Conservation (phyloP, 2,797 vertebrate species). For the Poecilia velifera region DNA sequence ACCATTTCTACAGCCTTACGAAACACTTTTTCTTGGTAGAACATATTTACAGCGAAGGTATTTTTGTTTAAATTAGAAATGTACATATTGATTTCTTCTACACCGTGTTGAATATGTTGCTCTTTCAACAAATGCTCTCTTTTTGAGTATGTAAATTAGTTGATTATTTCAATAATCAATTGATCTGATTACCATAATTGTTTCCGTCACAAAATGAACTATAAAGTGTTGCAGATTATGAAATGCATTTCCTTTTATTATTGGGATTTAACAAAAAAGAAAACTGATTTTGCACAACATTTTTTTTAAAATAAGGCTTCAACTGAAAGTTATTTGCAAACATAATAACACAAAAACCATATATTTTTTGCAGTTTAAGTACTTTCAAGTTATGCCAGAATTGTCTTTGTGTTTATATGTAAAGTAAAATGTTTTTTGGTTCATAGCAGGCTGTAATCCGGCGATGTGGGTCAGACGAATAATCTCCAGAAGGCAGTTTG, state of each 20-base stretch:
- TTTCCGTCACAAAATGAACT: not conserved
- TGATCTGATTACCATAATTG: too few relatives aligned
- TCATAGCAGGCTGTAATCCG: slow-evolving; percentile 47
- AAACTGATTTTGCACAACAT: not conserved
- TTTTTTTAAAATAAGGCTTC: not conserved
- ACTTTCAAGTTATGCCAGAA: not conserved
- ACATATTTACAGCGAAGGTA: not conserved
- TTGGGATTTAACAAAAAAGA: not conserved
- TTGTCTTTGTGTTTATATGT: slow-evolving; percentile 4
- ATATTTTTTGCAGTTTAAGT: not conserved
- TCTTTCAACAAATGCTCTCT: too few relatives aligned
- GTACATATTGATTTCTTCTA: too few relatives aligned
- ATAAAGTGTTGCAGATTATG: not conserved
- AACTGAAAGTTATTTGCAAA: not conserved
- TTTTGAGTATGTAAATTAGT: too few relatives aligned
- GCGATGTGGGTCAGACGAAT: slow-evolving; percentile 47
- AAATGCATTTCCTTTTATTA: not conserved
- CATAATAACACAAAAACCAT: not conserved
- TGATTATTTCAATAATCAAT: not conserved
- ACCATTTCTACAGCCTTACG: not conserved
- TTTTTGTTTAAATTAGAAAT: too few relatives aligned
- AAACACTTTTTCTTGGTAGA: not conserved
- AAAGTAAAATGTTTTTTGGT: slow-evolving; percentile 15
- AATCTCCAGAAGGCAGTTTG: slow-evolving; percentile 52
- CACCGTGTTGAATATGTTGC: too few relatives aligned